Evolutionary conservation across 2,113 vertebrate genomes (phyloP).

Genomic region (Ranitomeya variabilis): DNA sequence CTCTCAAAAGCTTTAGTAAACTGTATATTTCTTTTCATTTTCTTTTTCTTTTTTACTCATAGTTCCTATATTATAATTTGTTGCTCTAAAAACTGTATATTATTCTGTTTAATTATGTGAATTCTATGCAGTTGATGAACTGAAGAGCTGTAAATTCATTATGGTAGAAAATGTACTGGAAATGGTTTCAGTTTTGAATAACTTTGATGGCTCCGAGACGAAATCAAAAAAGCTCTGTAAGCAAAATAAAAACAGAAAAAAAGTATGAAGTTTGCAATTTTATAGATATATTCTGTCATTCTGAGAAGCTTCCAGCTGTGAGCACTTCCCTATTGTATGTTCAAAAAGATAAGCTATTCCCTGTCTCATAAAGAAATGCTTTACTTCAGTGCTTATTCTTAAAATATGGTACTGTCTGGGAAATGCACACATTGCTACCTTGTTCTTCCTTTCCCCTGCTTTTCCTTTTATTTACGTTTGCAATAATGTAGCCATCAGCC

Average conservation of each 20-base stretch:
- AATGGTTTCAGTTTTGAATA: conserved; percentile 30
- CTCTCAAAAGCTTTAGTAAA: not conserved
- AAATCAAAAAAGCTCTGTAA: conserved; percentile 44
- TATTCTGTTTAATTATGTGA: not conserved
- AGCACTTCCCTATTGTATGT: conserved; percentile 40
- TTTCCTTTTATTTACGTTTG: conserved; percentile 7
- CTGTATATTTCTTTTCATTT: not conserved
- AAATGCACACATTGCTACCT: conserved; percentile 29
- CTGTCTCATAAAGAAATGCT: conserved; percentile 22
- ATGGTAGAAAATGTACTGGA: conserved; percentile 36
- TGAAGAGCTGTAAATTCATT: conserved; percentile 25
- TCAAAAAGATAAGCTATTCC: conserved; percentile 35
- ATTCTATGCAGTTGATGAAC: not conserved
- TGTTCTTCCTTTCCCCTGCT: not conserved
- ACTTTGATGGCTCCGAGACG: conserved; percentile 19
- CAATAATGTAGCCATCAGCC: not conserved
- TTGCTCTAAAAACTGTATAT: not conserved
- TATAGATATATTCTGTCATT: conserved; percentile 50
- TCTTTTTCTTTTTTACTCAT: not conserved
- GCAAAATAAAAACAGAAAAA: conserved; percentile 41
- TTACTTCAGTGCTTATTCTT: conserved; percentile 36
- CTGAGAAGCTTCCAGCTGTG: conserved; percentile 45
- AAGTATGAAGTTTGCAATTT: conserved; percentile 48
- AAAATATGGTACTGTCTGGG: conserved; percentile 33
- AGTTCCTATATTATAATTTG: not conserved